Evolutionary conservation across 1,140 invertebrate species (phyloP).

Genomic region (Aethina tumida): DNA sequence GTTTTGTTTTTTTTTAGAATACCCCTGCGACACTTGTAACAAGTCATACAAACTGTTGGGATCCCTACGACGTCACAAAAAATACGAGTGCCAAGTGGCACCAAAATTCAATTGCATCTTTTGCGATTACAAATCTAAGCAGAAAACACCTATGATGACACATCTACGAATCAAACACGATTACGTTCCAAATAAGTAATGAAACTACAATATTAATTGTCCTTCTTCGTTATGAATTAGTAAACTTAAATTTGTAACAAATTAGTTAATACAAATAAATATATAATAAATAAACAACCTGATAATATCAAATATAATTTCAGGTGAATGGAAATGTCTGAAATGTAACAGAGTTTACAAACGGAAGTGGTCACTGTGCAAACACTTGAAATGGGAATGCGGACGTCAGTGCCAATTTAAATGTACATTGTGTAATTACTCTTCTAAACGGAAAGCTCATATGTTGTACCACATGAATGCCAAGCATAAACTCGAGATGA

Average conservation of each 20-base stretch:
- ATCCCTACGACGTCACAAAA: conserved; percentile 35
- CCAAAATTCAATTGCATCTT: conserved; percentile 29
- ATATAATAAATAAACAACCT: too few relatives aligned
- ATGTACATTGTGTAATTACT: conserved; percentile 10
- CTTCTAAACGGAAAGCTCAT: conserved; percentile 34
- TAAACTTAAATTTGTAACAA: too few relatives aligned
- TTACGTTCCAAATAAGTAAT: too few relatives aligned
- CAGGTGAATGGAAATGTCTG: conserved; percentile 13
- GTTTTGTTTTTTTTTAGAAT: conserved; percentile 15
- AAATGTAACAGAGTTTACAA: conserved; percentile 14
- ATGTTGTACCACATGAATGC: too few relatives aligned
- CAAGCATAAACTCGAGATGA: too few relatives aligned
- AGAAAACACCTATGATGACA: too few relatives aligned
- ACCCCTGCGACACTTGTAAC: conserved; percentile 34
- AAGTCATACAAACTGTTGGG: conserved; percentile 38
- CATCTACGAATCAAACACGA: too few relatives aligned
- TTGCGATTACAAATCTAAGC: conserved; percentile 23
- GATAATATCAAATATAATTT: too few relatives aligned
- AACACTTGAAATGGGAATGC: conserved; percentile 19
- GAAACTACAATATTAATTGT: too few relatives aligned
- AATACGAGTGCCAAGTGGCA: conserved; percentile 24
- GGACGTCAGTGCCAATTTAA: conserved; percentile 7
- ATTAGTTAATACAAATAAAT: too few relatives aligned
- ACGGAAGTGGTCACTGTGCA: conserved; percentile 11
- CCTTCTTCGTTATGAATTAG: too few relatives aligned